Conservation (phyloP, 1,140 invertebrate genomes). For the Solenopsis invicta region DNA sequence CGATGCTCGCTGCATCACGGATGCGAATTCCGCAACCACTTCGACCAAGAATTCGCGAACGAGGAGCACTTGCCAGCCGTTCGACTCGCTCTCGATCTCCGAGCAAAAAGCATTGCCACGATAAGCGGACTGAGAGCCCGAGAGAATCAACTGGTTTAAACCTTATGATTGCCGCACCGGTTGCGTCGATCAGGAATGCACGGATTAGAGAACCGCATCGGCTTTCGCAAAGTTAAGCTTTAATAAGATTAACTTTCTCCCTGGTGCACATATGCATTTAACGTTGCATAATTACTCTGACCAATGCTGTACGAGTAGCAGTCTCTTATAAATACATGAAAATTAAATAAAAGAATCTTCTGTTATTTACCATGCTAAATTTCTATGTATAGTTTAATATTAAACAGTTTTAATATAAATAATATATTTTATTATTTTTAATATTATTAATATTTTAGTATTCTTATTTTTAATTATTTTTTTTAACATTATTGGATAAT, state of each 20-base stretch:
- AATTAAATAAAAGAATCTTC: constrained; percentile 1
- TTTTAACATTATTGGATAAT: no score
- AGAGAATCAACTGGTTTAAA: constrained; percentile 4
- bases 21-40: constrained; percentile 63
- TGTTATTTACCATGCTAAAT: not conserved
- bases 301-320: not conserved
- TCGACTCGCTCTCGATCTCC: constrained; percentile 19
- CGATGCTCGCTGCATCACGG: constrained; percentile 23
- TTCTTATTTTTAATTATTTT: no score
- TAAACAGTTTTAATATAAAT: not conserved
- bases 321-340: not conserved
- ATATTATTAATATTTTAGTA: not conserved
- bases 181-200: constrained; percentile 4
- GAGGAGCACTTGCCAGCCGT: constrained; percentile 25
- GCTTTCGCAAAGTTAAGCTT: constrained; percentile 9
- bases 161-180: not conserved
- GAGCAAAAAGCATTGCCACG: constrained; percentile 21
- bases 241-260: constrained; percentile 11
- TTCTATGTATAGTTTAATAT: not conserved
- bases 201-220: not conserved
- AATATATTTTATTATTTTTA: not conserved
- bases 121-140: constrained; percentile 41
- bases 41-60: constrained; percentile 58
- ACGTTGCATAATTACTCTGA: not conserved
- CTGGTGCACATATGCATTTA: not conserved